A percentile compares a stretch with the other conserved stretches of the same genome.
These are phyloP conservation scores for Molorchus minor DNA, from an alignment of 2,888 invertebrate species.

Conservation along the genomic window DNA sequence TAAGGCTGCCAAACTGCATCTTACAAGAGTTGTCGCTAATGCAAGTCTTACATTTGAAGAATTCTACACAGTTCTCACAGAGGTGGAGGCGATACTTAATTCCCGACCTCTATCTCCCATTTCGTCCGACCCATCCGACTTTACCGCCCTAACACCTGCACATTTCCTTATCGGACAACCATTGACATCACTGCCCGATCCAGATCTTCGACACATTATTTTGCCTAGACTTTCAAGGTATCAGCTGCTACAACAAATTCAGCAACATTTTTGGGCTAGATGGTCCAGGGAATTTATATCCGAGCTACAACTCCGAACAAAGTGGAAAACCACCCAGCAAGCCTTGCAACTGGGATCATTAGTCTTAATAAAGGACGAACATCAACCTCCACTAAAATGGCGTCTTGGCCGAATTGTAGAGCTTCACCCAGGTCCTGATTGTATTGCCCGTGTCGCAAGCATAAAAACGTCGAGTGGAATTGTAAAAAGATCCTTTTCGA, in stretches of 20 bases:
- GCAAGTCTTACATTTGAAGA: neutral
- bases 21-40: neutral
- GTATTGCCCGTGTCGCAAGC: no score
- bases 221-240: neutral
- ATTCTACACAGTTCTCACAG: neutral
- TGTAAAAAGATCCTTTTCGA: no score
- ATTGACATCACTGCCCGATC: neutral
- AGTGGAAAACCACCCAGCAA: neutral
- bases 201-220: neutral
- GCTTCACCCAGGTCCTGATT: neutral
- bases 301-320: neutral
- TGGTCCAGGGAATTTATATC: neutral
- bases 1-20: neutral
- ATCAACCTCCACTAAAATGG: neutral
- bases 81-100: neutral
- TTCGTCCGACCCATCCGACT: neutral
- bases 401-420: neutral
- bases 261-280: constrained; percentile 4
- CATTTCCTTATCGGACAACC: neutral
- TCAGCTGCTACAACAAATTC: neutral
- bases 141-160: no score
- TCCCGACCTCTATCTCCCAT: neutral
- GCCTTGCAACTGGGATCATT: neutral
- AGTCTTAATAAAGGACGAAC: neutral
- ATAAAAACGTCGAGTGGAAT: no score